Conservation (phyloP, 2,888 invertebrate genomes). For the Lepidocyrtinus sp. region DNA sequence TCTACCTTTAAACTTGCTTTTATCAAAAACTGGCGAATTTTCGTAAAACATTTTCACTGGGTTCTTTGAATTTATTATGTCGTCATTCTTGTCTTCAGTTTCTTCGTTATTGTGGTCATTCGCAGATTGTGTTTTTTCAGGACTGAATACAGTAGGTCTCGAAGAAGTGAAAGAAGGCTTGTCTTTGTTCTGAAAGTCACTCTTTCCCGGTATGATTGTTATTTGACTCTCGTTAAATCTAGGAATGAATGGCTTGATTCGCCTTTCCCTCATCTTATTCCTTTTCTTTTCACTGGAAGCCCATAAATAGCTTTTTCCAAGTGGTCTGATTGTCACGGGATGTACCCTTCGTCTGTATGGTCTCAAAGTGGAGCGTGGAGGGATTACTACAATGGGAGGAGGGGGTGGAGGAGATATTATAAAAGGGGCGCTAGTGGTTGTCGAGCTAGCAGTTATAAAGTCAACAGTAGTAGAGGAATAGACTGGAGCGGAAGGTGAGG, state of each 20-base stretch:
- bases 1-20: neutral
- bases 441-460: constrained; percentile 30
- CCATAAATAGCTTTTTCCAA: constrained; percentile 52
- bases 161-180: constrained; percentile 8
- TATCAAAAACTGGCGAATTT: constrained; percentile 28
- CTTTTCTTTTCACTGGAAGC: constrained; percentile 37
- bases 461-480: constrained; percentile 5
- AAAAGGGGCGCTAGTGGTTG: constrained; percentile 31
- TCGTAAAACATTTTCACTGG: constrained; percentile 52
- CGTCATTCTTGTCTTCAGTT: constrained; percentile 10
- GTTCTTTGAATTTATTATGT: neutral
- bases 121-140: constrained; percentile 14
- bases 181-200: neutral
- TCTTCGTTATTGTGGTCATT: neutral
- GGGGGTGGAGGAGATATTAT: constrained; percentile 35
- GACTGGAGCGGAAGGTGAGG: constrained; percentile 12
- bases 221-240: constrained; percentile 32
- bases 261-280: constrained; percentile 32
- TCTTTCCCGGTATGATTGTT: constrained; percentile 14
- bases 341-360: constrained; percentile 32
- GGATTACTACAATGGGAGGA: constrained; percentile 44
- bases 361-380: constrained; percentile 22
- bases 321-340: constrained; percentile 53
- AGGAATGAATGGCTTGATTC: constrained; percentile 43
- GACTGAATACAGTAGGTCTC: constrained; percentile 44